Evolutionary conservation across 2,888 invertebrate genomes (phyloP), one percentile per base, ranked within the genome.

Genomic region (Scaptomyza parva): DNA sequence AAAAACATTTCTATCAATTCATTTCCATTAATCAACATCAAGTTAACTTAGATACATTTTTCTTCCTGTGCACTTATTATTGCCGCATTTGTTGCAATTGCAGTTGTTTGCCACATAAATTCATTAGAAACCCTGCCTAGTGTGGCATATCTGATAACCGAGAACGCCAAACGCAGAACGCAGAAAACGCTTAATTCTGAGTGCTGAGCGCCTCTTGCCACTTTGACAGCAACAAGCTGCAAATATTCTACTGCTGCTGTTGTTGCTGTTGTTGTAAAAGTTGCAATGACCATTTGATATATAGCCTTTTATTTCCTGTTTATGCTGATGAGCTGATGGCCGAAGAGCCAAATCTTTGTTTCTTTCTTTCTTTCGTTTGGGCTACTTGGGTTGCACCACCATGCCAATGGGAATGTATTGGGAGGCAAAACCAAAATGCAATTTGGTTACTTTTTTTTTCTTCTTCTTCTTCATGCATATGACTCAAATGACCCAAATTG

Each of bases 401-500:
- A n/a, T n/a, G n/a, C 18, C 41, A 55, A 60, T 82, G 76, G 73
- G 63, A 76, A 67, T n/a, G n/a, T n/a, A n/a, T n/a, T n/a, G n/a
- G n/a, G n/a, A n/a, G n/a, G n/a, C n/a, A 20, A 18, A 17, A 40
- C 0, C 3, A 47, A 66, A 50, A n/a, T 54, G 73, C 54, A 60
- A 70, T 70, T 72, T 67, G 57, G 57, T 73, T 65, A 77, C 64
- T 78, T 76, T 83, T 83, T n/a, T n/a, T n/a, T n/a, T n/a, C n/a
- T n/a, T n/a, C n/a, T n/a, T n/a, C n/a, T n/a, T n/a, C n/a, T n/a
- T 83, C 78, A 76, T 76, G 79, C 76, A 85, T 83, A 83, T 80
- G 80, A 86, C 76, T 87, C 74, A 78, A 74, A 76, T 88, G 88
- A 89, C 88, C 89, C 72, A 89, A 89, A 89, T 89, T 89, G 76